These are phyloP conservation scores for Holotrichia oblita DNA, from an alignment of 1,140 invertebrate genomes.

Conservation along the genomic window DNA sequence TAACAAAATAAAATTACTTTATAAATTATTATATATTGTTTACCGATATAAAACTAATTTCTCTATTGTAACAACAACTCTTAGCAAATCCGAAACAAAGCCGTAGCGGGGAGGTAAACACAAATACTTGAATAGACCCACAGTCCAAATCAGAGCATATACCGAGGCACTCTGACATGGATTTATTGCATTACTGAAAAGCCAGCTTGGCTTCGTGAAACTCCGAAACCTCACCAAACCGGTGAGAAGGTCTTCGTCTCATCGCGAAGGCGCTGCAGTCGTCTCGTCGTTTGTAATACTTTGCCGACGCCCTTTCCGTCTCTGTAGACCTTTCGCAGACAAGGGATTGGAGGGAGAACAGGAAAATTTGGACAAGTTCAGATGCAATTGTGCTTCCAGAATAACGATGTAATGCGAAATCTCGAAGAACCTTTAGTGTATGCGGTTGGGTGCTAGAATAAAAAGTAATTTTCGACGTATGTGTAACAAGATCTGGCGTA, in stretches of 20 bases:
- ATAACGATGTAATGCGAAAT: not conserved
- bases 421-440: not conserved
- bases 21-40: no score
- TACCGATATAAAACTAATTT: no score
- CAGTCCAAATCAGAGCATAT: not conserved
- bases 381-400: not conserved
- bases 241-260: constrained; percentile 42
- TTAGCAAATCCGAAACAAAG: no score
- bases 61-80: no score
- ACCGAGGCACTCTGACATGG: not conserved
- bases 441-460: no score
- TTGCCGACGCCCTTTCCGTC: not conserved
- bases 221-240: constrained; percentile 55
- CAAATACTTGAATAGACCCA: not conserved
- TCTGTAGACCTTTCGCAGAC: not conserved
- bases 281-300: not conserved
- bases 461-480: no score
- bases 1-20: no score
- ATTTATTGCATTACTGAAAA: constrained; percentile 60
- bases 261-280: no score
- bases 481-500: no score
- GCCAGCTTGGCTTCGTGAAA: constrained; percentile 52
- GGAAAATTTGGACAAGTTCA: not conserved
- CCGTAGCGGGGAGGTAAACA: not conserved
- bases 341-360: not conserved